Percentiles rank a stretch among this genome's conserved stretches.
Conservation (phyloP, 2,888 invertebrate genomes). For the Phlogophora meticulosa region DNA sequence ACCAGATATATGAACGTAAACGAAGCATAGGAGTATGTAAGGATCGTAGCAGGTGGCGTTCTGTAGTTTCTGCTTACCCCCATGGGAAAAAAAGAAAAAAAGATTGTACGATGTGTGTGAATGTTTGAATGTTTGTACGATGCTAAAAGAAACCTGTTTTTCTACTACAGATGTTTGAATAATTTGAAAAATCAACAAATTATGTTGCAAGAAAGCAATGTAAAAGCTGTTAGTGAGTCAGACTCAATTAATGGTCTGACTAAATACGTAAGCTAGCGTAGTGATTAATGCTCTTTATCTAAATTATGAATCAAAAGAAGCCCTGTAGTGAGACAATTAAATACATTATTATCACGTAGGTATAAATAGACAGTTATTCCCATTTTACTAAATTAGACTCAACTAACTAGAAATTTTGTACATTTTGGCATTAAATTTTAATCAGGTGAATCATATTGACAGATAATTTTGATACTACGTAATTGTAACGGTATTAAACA, state of each 20-base stretch:
- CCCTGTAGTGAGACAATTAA: not conserved
- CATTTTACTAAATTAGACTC: not conserved
- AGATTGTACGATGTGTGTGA: too few relatives aligned
- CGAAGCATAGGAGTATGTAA: too few relatives aligned
- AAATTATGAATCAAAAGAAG: not conserved
- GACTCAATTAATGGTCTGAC: not conserved
- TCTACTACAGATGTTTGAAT: too few relatives aligned
- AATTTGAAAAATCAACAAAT: not conserved
- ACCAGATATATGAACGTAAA: too few relatives aligned
- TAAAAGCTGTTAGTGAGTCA: not conserved
- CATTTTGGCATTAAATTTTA: not conserved
- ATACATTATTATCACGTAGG: not conserved
- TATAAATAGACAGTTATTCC: too few relatives aligned
- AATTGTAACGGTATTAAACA: slow-evolving; percentile 7
- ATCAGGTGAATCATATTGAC: slow-evolving; percentile 3
- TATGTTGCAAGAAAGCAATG: not conserved
- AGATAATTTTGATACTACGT: slow-evolving; percentile 1
- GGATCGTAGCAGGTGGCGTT: too few relatives aligned
- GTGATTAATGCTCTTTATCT: slow-evolving; percentile 10
- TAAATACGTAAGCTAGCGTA: not conserved
- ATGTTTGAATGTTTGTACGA: too few relatives aligned
- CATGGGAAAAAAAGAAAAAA: too few relatives aligned
- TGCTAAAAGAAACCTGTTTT: too few relatives aligned
- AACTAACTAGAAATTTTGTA: not conserved
- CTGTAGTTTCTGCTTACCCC: too few relatives aligned